A percentile compares a stretch with the other conserved stretches of the same genome.
phyloP scores from a whole-genome alignment of 2,888 invertebrate species.

The Microctonus hyperodae region DNA sequence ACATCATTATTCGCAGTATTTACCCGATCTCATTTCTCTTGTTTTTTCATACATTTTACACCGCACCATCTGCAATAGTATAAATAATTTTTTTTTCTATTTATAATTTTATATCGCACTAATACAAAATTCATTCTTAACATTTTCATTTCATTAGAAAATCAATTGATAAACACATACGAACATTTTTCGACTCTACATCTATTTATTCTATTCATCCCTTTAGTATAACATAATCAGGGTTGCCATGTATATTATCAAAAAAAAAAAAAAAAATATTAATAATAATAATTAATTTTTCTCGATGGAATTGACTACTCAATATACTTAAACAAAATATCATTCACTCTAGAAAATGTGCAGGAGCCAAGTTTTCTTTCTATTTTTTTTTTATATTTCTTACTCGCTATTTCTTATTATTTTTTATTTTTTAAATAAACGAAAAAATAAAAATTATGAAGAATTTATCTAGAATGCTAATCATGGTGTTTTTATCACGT shows the following conservation, averaged over 20 bases:
- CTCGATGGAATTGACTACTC: not conserved
- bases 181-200: not conserved
- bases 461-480: too few species aligned
- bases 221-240: not conserved
- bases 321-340: not conserved
- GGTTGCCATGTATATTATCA: not conserved
- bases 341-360: not conserved
- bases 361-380: not conserved
- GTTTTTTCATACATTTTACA: not conserved
- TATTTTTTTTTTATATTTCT: not conserved
- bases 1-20: conserved; percentile 36
- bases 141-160: not conserved
- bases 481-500: too few species aligned
- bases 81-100: not conserved
- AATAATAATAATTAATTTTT: not conserved
- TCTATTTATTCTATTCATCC: not conserved
- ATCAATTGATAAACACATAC: not conserved
- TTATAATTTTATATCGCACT: not conserved
- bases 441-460: too few species aligned
- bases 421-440: too few species aligned
- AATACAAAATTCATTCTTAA: not conserved
- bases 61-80: not conserved
- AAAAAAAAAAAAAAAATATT: too few species aligned
- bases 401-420: not conserved
- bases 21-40: conserved; percentile 37